phyloP scores from a whole-genome alignment of 2,888 invertebrate species.

The Drosophila ezoana region DNA sequence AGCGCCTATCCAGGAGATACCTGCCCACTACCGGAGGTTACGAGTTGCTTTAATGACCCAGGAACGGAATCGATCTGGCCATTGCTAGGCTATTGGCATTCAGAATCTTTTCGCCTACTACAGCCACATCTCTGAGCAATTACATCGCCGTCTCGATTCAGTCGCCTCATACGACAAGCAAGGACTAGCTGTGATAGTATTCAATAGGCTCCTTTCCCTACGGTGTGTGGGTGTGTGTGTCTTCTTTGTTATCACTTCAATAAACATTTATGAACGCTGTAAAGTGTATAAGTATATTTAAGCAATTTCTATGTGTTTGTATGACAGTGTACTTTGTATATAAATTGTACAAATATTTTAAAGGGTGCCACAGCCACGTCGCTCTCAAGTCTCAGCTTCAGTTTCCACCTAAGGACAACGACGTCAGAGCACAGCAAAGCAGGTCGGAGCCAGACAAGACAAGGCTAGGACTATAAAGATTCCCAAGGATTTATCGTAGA shows the following conservation, averaged over 20 bases:
- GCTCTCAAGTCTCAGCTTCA: conserved; percentile 18
- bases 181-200: too few species aligned
- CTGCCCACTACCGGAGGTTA: too few species aligned
- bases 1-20: too few species aligned
- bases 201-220: too few species aligned
- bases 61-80: too few species aligned
- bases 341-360: conserved; percentile 79
- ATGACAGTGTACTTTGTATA: conserved; percentile 42
- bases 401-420: conserved; percentile 42
- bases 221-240: conserved; percentile 9
- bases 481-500: conserved; percentile 72
- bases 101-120: too few species aligned
- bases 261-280: conserved; percentile 72
- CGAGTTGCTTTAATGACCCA: too few species aligned
- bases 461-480: conserved; percentile 48
- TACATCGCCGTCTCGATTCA: too few species aligned
- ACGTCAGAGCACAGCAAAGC: conserved; percentile 16
- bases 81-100: too few species aligned
- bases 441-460: not conserved
- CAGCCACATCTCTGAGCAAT: too few species aligned
- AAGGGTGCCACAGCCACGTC: conserved; percentile 71
- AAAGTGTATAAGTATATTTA: conserved; percentile 61
- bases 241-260: conserved; percentile 74
- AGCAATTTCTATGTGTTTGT: conserved; percentile 22
- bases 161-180: too few species aligned